Evolutionary conservation across 2,113 vertebrate species (phyloP).

Genomic region (Lepisosteus osseus): DNA sequence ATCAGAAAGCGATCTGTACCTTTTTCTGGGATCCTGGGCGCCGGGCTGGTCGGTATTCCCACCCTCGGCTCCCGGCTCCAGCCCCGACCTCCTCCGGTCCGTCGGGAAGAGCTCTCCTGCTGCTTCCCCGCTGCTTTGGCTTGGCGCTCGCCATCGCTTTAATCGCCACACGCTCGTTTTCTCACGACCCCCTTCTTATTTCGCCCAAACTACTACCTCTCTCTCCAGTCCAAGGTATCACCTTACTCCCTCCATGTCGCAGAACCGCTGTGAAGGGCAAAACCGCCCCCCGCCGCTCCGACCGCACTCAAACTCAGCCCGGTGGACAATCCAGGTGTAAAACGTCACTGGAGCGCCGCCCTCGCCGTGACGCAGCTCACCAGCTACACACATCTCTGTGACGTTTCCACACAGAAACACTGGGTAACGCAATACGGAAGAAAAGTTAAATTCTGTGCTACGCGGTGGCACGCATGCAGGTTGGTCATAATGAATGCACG

Average conservation of each 20-base stretch:
- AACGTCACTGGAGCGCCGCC: not conserved
- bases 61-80: constrained; percentile 40
- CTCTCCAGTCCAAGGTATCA: not conserved
- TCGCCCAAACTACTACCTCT: no score
- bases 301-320: constrained; percentile 11
- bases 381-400: no score
- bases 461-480: no score
- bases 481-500: no score
- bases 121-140: constrained; percentile 3
- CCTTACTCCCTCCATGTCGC: not conserved
- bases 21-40: constrained; percentile 23
- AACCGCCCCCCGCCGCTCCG: constrained; percentile 10
- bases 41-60: constrained; percentile 25
- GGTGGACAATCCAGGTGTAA: not conserved
- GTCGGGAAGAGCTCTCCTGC: not conserved
- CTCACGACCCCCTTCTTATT: not conserved
- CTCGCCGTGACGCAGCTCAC: not conserved
- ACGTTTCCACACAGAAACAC: no score
- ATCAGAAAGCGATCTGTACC: not conserved
- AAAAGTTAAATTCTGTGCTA: not conserved
- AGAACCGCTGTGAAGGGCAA: constrained; percentile 40
- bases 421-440: constrained; percentile 7
- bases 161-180: not conserved
- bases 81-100: not conserved
- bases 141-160: constrained; percentile 10